phyloP scores from a whole-genome alignment of 2,797 vertebrate species.

The Xiphorhynchus erythropygius region DNA sequence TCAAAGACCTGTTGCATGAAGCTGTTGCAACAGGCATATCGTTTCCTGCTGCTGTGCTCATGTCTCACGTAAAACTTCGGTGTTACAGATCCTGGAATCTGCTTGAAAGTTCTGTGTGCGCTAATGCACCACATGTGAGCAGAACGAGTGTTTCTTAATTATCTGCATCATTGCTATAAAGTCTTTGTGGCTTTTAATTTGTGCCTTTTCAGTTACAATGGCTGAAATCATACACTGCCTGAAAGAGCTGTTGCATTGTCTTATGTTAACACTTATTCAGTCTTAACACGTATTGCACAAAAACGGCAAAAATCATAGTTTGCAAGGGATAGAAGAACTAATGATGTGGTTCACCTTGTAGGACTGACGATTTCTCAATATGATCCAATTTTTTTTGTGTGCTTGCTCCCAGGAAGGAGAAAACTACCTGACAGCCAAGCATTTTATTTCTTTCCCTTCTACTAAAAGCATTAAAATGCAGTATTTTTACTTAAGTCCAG shows the following conservation, averaged over 20 bases:
- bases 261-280: neutral
- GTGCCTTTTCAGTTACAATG: neutral
- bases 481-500: neutral
- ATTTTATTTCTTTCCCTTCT: neutral
- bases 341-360: neutral
- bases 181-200: neutral
- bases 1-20: neutral
- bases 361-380: neutral
- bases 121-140: rapidly evolving
- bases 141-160: neutral
- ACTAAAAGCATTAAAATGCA: neutral
- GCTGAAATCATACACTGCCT: neutral
- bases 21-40: neutral
- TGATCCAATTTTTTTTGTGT: neutral
- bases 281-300: neutral
- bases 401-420: neutral
- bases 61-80: neutral
- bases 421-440: neutral
- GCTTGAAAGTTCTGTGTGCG: neutral
- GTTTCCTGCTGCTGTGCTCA: neutral
- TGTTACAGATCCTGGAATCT: neutral
- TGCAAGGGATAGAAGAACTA: neutral
- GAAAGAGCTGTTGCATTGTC: neutral
- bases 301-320: neutral
- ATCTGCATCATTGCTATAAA: neutral